Evolutionary conservation across 2,888 invertebrate species (phyloP), one percentile per base, ranked within the genome.

Genomic region (Ophion ventricosus): DNA sequence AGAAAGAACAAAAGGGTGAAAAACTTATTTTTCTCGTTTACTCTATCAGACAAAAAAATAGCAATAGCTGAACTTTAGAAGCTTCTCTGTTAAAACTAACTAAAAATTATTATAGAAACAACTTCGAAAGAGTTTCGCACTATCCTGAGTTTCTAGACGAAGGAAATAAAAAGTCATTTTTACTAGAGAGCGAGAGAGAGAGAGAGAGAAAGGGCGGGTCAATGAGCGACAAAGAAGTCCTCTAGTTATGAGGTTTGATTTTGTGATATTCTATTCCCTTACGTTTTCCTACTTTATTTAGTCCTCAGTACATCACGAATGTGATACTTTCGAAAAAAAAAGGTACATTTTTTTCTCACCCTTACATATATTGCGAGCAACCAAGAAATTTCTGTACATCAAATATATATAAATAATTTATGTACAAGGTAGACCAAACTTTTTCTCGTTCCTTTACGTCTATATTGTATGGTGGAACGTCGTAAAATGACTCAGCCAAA

Each of bases 121-220:
- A 57, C 66, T 83, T 76, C 82, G 82, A 82, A 78, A 74, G 66
- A 82, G 29, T 64, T 79, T 82, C 61, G 79, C 75, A 82, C 70
- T 75, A 82, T 72, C 82, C 66, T 11, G 61, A 82, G 79, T 79
- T 82, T 84, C n/a, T 72, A 67, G 1, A 29, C 7, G 29, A 29
- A 79, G 70, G 70, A 80, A 82, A 72, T 63, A 59, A 72, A 72
- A 80, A 67, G n/a, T n/a, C n/a, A 67, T 64, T 84, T 64, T 23
- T 63, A 54, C 69, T 70, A 70, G 57, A 70, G 76, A 79, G 66
- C 56, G 73, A 75, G 69, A 75, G 3, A 26, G 25, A 73, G 8
- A 26, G 8, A 29, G 20, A 11, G 14, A 8, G 40, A 17, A 56
- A n/a, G 26, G 25, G 5, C 26, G 26, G 4, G 29, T 63, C 17